Percentiles rank a stretch among this genome's conserved stretches.
phyloP scores from a whole-genome alignment of 2,888 invertebrate species.

The Calameuta filiformis region DNA sequence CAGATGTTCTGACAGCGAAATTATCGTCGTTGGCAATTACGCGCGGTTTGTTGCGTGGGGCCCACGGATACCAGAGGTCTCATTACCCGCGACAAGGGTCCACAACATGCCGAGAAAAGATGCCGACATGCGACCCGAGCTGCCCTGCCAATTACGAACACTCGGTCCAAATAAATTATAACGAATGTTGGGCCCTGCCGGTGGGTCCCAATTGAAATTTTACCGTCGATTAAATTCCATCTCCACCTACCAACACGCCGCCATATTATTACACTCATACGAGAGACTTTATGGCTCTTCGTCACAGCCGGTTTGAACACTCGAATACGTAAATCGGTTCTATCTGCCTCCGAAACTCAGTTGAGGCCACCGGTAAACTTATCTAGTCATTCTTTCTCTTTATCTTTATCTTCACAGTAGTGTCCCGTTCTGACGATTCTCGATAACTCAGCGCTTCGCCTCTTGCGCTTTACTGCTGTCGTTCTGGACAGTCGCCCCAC shows the following conservation, averaged over 20 bases:
- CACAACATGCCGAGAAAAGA: neutral
- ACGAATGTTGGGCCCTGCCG: neutral
- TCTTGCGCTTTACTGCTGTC: too few species aligned
- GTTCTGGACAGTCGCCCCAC: too few species aligned
- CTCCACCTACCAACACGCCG: neutral
- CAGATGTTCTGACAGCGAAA: neutral
- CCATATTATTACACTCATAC: neutral
- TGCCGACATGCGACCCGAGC: neutral
- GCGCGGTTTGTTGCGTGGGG: neutral
- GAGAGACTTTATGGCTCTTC: neutral
- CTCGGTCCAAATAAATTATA: neutral
- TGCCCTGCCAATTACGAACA: neutral
- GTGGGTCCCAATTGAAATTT: neutral
- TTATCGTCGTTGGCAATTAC: neutral
- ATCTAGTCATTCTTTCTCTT: neutral
- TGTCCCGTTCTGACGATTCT: neutral
- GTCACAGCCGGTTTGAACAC: neutral
- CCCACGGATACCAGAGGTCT: neutral
- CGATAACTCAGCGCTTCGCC: too few species aligned
- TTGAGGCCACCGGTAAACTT: neutral
- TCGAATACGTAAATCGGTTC: neutral
- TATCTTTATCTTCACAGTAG: neutral
- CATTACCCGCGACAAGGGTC: neutral
- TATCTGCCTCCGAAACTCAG: neutral
- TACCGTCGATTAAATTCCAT: neutral